Evolutionary conservation across 2,113 vertebrate species (phyloP).

Genomic region (Rattus rattus): DNA sequence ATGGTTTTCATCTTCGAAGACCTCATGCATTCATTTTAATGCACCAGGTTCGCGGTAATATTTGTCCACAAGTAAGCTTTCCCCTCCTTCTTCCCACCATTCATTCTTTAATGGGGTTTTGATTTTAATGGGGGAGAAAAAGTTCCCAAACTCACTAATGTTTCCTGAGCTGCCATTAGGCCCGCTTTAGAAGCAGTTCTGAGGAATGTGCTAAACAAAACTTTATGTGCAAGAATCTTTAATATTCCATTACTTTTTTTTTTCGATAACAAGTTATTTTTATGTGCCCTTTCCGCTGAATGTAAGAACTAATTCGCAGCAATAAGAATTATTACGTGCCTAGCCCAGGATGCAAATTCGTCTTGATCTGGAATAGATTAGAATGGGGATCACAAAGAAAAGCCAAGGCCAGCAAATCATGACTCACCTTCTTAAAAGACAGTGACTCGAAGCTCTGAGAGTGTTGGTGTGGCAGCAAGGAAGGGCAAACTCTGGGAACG

Average conservation of each 20-base stretch:
- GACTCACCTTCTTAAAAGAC: background rate
- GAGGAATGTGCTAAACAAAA: constrained; percentile 68
- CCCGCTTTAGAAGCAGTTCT: constrained; percentile 57
- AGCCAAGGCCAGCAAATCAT: background rate
- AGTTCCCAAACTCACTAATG: constrained; percentile 59
- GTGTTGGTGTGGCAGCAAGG: background rate
- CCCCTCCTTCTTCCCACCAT: constrained; percentile 23
- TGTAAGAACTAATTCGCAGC: constrained; percentile 52
- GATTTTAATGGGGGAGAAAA: constrained; percentile 30
- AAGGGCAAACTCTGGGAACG: background rate
- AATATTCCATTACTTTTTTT: constrained; percentile 58
- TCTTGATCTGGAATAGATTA: constrained; percentile 60
- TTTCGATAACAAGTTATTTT: constrained; percentile 56
- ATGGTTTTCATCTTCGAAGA: constrained; percentile 73
- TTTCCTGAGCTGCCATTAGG: constrained; percentile 68
- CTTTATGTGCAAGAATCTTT: constrained; percentile 52
- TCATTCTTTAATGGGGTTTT: constrained; percentile 62
- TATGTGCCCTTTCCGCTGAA: constrained; percentile 37
- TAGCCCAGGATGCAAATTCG: constrained; percentile 40
- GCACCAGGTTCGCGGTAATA: constrained; percentile 60
- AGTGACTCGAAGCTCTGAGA: background rate
- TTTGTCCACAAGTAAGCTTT: constrained; percentile 75
- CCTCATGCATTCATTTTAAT: constrained; percentile 65
- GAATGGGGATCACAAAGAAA: background rate
- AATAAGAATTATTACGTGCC: constrained; percentile 61